Conservation (phyloP, 2,797 vertebrate genomes). For the Tokudaia tokunoshimensis region DNA sequence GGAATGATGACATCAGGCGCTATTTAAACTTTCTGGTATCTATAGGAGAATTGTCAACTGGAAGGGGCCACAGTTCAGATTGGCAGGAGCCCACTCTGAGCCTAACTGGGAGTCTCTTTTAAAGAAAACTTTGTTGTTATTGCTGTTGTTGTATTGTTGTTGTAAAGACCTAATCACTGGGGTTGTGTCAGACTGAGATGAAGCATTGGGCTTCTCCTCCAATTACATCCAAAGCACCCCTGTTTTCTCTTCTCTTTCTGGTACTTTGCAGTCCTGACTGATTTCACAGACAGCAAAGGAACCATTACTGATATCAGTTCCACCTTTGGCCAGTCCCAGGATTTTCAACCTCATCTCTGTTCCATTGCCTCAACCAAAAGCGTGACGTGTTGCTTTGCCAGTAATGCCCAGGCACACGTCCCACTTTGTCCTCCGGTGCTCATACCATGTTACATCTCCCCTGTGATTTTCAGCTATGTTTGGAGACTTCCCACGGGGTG, state of each 20-base stretch:
- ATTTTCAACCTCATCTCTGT: too few relatives aligned
- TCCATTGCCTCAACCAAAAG: not conserved
- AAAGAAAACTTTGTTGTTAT: not conserved
- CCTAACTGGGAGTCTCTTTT: not conserved
- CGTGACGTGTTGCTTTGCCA: accelerated
- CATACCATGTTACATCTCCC: not conserved
- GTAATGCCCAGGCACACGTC: accelerated
- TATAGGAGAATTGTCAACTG: too few relatives aligned
- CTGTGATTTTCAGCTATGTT: not conserved
- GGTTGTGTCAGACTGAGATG: accelerated
- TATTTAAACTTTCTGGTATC: not conserved
- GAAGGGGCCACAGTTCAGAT: not conserved
- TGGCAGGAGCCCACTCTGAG: too few relatives aligned
- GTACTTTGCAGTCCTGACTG: accelerated
- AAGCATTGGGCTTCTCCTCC: too few relatives aligned
- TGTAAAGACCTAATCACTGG: too few relatives aligned
- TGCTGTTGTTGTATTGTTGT: not conserved
- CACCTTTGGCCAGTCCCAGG: accelerated
- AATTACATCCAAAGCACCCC: not conserved
- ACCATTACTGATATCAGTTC: accelerated
- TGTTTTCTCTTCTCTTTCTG: not conserved
- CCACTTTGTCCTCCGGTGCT: accelerated
- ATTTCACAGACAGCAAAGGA: accelerated
- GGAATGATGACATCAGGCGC: not conserved
- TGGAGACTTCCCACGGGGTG: not conserved